Evolutionary conservation across 2,888 invertebrate species (phyloP), one percentile per base, ranked within the genome.

Genomic region (Parnassius orleans): DNA sequence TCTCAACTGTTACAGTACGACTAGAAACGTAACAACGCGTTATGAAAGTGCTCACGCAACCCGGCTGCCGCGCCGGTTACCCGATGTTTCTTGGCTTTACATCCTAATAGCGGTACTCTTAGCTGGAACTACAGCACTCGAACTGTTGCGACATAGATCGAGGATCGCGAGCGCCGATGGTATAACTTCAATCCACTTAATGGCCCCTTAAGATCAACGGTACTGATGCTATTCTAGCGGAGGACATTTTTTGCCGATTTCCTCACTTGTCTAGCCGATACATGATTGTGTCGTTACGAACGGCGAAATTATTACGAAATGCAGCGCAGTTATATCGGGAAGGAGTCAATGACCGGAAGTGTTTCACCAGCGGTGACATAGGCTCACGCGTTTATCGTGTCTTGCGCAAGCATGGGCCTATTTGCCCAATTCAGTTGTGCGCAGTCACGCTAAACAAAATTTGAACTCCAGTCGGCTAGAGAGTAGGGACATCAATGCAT

Each of bases 261-360:
- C 59, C 52, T 41, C 15, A 24, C 14, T 43, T 19, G 19, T 41
- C 10, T 42, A 14, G 55, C 50, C 57, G 58, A 75, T 81, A 81
- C 77, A 75, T 80, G n/a, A n/a, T n/a, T n/a, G 84, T 77, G 77
- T 71, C 48, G 75, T 72, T 75, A 76, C 76, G 74, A 73, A 71
- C 79, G 78, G 77, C 81, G 76, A 81, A 83, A 80, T 77, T 79
- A 78, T 90, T 87, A 86, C 87, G 84, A 87, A 84, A 90, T 77
- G 43, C 75, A 69, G 73, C 72, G 82, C 10, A 48, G 48, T 86
- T 88, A 87, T 87, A 89, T 90, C 84, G 86, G 87, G 86, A 85
- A 86, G 84, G 87, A 90, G 91, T 91, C 91, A 90, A 90, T 84
- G 90, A 90, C 90, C 91, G 91, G 90, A 90, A 90, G 89, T 89